A percentile compares a stretch with the other conserved stretches of the same genome.
These are phyloP conservation scores for Artibeus jamaicensis DNA, from an alignment of 2,797 vertebrate genomes.

Conservation along the genomic window DNA sequence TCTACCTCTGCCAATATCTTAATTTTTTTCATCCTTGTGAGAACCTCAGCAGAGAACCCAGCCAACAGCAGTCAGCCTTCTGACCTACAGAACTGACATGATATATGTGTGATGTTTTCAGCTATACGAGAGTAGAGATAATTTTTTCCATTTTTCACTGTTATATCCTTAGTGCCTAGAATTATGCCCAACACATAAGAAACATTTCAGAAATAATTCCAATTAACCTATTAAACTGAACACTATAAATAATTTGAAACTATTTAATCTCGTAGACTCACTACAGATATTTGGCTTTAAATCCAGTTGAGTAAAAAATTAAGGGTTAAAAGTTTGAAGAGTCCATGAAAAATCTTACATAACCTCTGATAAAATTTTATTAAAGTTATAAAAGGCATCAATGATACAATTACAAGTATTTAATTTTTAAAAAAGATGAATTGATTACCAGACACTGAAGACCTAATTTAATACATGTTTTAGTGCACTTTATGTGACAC, in stretches of 20 bases:
- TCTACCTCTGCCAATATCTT: not conserved
- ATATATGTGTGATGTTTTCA: not conserved
- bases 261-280: not conserved
- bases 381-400: not conserved
- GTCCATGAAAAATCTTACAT: not conserved
- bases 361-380: not conserved
- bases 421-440: constrained; percentile 34
- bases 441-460: constrained; percentile 55
- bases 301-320: not conserved
- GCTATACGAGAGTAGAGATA: not conserved
- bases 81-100: not conserved
- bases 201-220: not conserved
- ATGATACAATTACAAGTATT: constrained; percentile 16
- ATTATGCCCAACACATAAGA: not conserved
- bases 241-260: not conserved
- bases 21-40: not conserved
- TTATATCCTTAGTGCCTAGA: not conserved
- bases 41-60: not conserved
- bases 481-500: constrained; percentile 61
- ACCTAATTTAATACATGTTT: constrained; percentile 64
- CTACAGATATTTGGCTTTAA: not conserved
- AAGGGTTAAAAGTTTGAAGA: constrained; percentile 8
- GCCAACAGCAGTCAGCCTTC: not conserved
- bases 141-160: not conserved
- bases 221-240: not conserved